Base-by-base conservation (phyloP, 2,888 invertebrate species). In the Cheilosia vernalis region DNA sequence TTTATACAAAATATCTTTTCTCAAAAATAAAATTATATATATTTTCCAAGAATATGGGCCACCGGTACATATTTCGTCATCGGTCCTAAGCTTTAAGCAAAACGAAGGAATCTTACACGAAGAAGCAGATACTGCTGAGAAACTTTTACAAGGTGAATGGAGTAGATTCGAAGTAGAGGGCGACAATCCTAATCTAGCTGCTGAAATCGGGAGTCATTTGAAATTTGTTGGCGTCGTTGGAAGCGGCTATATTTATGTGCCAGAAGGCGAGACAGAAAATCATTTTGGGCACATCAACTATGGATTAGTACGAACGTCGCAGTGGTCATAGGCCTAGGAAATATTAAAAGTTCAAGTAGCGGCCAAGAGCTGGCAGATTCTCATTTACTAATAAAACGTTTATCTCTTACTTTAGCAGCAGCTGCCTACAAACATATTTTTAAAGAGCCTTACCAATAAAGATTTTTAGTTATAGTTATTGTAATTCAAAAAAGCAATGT, bases 211-310 rank as follows among this genome's bases (percentile, higher is more conserved):
- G 17, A 44, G 56, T 21, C 66, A 70, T 17, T 15, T 80, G 1
- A 64, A 44, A 19, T 84, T 84, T 42, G 69, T 24, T 17, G 84
- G 74, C 7, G 63, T 66, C 0, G 27, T 84, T 21, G 80, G 80
- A 30, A 74, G 40, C 42, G 84, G 84, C 4, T 69, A 61, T 24
- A 21, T 84, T 27, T 84, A 84, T n/a, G 30, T 84, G 0, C 84
- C 79, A 37, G 13, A 33, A 42, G 47, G 9, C 13, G 61, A 37
- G 4, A 37, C 72, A 0, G 15, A 21, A 19, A 42, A 55, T 0
- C 21, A 19, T 5, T 53, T 56, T n/a, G 51, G 24, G 2, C 61
- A 58, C 9, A 42, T 66, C 17, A 60, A 42, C 7, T 53, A 61
- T 42, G 79, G 79, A 2, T 9, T 70, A 13, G 3, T 60, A 9